Base-by-base conservation (phyloP, 2,888 invertebrate genomes). In the Lacanobia oleracea region DNA sequence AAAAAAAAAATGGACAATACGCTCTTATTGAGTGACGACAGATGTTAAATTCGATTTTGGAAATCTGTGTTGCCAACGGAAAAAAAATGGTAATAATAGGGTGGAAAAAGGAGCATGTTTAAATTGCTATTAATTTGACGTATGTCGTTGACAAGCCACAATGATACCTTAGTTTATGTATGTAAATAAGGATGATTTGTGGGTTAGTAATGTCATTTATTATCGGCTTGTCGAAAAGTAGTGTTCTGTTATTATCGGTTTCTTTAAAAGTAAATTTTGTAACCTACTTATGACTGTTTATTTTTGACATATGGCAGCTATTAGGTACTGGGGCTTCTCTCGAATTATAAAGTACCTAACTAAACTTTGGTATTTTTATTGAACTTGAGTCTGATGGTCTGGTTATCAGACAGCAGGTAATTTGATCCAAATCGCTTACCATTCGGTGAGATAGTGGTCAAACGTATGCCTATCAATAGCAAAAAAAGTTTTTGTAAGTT, bases 21-120 rank as follows among this genome's bases (percentile, higher is more conserved):
- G 79, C 82, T 84, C 86, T 91, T 93, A 92, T 94, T 91, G 90
- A 92, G 91, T 91, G 91, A 91, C 92, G 92, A 92, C 94, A 94
- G 94, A 94, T 94, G 94, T 92, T 86, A 84, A 88, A 89, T 91
- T 91, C 89, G 88, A 91, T 91, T 91, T 84, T 91, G 90, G 90
- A 93, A 93, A 93, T 93, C 92, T 88, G 90, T 92, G 91, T 90
- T 93, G 88, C 88, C 87, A 91, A 89, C 88, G 60, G 23, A 91
- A 91, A 91, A n/a, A 91, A 91, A 89, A 86, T 62, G 6, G 54
- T 86, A 92, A 90, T 92, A 90, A 92, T 91, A 91, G 87, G 88
- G 84, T 87, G 83, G 88, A 79, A 86, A 86, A 86, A 85, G 82
- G 68, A 78, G 65, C 67, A 72, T 72, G 67, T 84, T 65, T 72